phyloP scores from a whole-genome alignment of 2,888 invertebrate genomes.

The Apotomis capreana region DNA sequence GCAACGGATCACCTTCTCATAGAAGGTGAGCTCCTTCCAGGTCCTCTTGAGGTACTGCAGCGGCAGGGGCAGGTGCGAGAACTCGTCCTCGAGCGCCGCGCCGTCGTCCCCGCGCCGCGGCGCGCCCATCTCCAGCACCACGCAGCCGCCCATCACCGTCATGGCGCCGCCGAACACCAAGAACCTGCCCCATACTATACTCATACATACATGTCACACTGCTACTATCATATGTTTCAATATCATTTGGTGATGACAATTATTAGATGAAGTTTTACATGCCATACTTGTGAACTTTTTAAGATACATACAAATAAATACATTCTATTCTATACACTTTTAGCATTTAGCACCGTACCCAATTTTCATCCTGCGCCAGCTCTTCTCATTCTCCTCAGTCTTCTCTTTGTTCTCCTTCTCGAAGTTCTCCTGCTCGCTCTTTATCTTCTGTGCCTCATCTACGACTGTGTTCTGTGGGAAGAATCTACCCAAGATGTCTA shows the following conservation, averaged over 20 bases:
- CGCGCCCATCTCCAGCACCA: conserved; percentile 88
- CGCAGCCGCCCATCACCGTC: conserved; percentile 82
- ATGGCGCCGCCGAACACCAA: conserved; percentile 85
- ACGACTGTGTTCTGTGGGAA: conserved; percentile 81
- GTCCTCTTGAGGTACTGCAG: conserved; percentile 89
- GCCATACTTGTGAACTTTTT: too few relatives aligned
- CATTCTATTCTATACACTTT: too few relatives aligned
- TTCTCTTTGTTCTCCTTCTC: conserved; percentile 82
- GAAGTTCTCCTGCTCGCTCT: conserved; percentile 81
- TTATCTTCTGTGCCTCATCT: conserved; percentile 77
- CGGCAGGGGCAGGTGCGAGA: conserved; percentile 86
- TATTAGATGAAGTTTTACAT: too few relatives aligned
- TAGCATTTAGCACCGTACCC: conserved; percentile 69
- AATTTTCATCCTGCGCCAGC: conserved; percentile 89
- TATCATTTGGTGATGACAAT: too few relatives aligned
- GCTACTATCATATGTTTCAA: too few relatives aligned
- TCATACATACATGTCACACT: too few relatives aligned
- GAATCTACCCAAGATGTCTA: conserved; percentile 81
- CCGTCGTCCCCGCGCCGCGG: conserved; percentile 89
- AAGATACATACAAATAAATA: too few relatives aligned
- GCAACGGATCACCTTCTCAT: conserved; percentile 82
- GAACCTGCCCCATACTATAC: conserved; percentile 65
- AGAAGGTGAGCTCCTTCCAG: conserved; percentile 87
- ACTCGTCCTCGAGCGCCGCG: conserved; percentile 88
- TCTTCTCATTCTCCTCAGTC: conserved; percentile 85